Evolutionary conservation across 1,140 invertebrate genomes (phyloP).

Genomic region (Drosophila virilis): DNA sequence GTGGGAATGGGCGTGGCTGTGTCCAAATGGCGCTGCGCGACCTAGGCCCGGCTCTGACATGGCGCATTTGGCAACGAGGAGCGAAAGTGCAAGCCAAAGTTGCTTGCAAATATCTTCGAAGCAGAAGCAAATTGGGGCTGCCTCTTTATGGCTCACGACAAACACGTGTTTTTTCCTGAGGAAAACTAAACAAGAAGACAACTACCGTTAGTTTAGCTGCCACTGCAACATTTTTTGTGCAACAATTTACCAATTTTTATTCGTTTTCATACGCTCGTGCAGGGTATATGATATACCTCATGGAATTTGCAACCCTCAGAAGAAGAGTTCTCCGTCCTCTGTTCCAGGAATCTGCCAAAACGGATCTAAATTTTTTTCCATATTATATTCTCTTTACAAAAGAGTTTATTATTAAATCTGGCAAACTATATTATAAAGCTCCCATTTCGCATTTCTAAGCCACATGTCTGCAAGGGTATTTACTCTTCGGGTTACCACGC

Average conservation of each 20-base stretch:
- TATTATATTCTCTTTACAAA: too few species aligned
- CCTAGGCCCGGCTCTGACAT: slow-evolving; percentile 2
- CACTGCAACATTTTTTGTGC: slow-evolving; percentile 45
- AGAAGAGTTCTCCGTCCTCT: too few species aligned
- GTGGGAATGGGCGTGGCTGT: slow-evolving; percentile 1
- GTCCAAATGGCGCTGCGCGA: slow-evolving; percentile 3
- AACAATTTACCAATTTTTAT: slow-evolving; percentile 72
- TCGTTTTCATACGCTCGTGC: not conserved
- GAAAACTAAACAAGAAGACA: slow-evolving; percentile 38
- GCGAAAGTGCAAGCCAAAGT: slow-evolving; percentile 3
- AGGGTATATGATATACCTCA: too few species aligned
- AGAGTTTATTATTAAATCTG: too few species aligned
- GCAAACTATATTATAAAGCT: too few species aligned
- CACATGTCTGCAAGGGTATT: too few species aligned
- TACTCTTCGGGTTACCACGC: too few species aligned
- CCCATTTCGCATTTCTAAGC: too few species aligned
- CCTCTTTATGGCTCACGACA: slow-evolving; percentile 2
- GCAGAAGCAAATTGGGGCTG: slow-evolving; percentile 10
- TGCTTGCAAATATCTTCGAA: slow-evolving; percentile 13
- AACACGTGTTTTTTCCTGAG: slow-evolving; percentile 14
- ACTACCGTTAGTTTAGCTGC: slow-evolving; percentile 38
- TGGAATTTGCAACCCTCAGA: too few species aligned
- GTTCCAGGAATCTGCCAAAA: too few species aligned
- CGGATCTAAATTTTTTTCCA: too few species aligned
- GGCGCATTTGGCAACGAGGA: not conserved